Evolutionary conservation across 2,797 vertebrate species (phyloP).

Genomic region (Tapera naevia): DNA sequence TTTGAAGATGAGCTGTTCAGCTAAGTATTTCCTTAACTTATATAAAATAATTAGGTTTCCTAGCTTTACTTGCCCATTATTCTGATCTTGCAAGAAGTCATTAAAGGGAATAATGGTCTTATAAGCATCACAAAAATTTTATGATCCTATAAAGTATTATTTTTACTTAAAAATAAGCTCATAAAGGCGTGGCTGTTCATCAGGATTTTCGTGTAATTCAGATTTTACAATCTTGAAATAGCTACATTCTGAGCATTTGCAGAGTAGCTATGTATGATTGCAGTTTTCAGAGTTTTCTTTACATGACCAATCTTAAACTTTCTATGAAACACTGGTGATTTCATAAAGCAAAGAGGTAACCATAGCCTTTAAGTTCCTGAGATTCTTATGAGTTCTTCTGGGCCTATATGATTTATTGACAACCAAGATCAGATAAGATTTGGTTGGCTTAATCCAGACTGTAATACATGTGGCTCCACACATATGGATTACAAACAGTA

Average conservation of each 20-base stretch:
- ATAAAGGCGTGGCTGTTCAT: neutral
- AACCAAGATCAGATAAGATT: slow-evolving; percentile 11
- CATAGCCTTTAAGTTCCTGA: neutral
- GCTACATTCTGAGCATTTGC: neutral
- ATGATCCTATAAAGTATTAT: neutral
- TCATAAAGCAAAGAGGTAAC: neutral
- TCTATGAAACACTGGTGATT: neutral
- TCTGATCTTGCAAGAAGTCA: neutral
- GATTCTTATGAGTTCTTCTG: neutral
- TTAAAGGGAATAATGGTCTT: neutral
- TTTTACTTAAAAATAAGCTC: neutral
- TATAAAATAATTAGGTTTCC: neutral
- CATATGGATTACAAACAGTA: slow-evolving; percentile 6
- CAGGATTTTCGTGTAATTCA: neutral
- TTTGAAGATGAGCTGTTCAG: neutral
- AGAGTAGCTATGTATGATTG: neutral
- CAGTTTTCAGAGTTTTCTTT: neutral
- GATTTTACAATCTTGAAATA: neutral
- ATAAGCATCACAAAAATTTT: neutral
- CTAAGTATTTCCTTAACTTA: neutral
- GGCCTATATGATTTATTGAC: neutral
- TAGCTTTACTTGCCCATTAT: neutral
- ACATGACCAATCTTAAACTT: neutral
- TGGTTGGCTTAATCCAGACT: slow-evolving; percentile 7
- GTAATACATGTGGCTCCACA: neutral